A percentile compares a stretch with the other conserved stretches of the same genome.
Evolutionary conservation across 2,113 vertebrate species (phyloP).

Genomic region (Apodemus sylvaticus): DNA sequence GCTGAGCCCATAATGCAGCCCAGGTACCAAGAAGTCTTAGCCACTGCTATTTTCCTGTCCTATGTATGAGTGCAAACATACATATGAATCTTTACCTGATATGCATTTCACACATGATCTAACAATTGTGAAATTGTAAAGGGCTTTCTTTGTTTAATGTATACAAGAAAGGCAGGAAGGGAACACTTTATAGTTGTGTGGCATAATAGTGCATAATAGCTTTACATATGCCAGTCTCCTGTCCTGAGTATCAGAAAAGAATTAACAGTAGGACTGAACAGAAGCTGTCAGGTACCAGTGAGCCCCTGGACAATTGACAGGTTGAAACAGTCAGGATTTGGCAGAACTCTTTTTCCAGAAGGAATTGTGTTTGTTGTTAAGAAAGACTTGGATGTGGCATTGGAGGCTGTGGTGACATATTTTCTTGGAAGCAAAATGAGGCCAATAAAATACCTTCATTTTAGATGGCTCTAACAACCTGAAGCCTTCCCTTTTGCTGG

Average conservation of each 20-base stretch:
- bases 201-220: neutral
- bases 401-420: neutral
- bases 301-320: neutral
- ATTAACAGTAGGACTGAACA: neutral
- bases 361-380: neutral
- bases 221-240: neutral
- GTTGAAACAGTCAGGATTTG: neutral
- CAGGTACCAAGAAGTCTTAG: neutral
- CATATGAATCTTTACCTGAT: neutral
- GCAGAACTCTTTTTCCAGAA: slow-evolving; percentile 20
- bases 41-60: neutral
- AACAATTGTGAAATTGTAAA: slow-evolving; percentile 11
- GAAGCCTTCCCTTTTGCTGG: neutral
- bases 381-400: neutral
- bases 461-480: neutral
- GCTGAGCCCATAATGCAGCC: neutral
- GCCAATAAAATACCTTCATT: neutral
- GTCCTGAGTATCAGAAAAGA: neutral
- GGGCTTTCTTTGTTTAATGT: neutral
- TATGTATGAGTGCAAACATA: neutral
- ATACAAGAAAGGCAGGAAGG: neutral
- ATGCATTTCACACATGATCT: neutral
- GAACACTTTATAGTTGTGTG: neutral
- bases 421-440: neutral
- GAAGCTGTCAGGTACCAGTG: neutral